Conservation (phyloP, 1,140 invertebrate genomes). For the Philopotamus ludificatus region DNA sequence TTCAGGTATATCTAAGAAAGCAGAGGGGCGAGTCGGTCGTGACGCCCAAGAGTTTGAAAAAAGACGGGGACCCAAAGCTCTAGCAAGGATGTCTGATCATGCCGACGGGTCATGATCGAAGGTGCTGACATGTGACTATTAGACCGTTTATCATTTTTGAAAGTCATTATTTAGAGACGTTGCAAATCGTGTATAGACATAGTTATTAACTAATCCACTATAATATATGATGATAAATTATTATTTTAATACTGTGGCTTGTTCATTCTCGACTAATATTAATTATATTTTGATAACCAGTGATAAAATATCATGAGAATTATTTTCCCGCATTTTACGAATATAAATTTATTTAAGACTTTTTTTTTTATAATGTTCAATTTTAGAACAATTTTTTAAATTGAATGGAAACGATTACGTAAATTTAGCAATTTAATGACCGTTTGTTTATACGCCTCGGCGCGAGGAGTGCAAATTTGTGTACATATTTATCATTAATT, state of each 20-base stretch:
- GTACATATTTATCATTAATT: too few relatives aligned
- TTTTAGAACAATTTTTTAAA: too few relatives aligned
- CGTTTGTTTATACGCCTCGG: too few relatives aligned
- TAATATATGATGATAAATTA: constrained; percentile 8
- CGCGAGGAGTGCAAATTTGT: too few relatives aligned
- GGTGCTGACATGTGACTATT: constrained; percentile 18
- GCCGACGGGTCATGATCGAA: not conserved
- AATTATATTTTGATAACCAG: not conserved
- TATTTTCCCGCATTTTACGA: too few relatives aligned
- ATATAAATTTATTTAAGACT: too few relatives aligned
- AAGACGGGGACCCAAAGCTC: constrained; percentile 38
- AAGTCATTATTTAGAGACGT: constrained; percentile 18
- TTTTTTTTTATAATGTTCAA: too few relatives aligned
- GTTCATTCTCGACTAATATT: constrained; percentile 1
- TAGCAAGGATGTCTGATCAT: constrained; percentile 24
- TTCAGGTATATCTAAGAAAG: constrained; percentile 38
- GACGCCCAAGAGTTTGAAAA: constrained; percentile 21
- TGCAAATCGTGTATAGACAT: constrained; percentile 6
- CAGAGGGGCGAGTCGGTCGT: constrained; percentile 34
- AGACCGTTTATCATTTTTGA: constrained; percentile 3
- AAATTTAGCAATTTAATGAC: too few relatives aligned
- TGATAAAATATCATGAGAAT: not conserved
- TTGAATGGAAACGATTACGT: too few relatives aligned
- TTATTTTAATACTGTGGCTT: constrained; percentile 4
- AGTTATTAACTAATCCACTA: constrained; percentile 4